Evolutionary conservation across 2,797 vertebrate genomes (phyloP), one percentile per base, ranked within the genome.

Genomic region (Pseudochirops corinnae): DNA sequence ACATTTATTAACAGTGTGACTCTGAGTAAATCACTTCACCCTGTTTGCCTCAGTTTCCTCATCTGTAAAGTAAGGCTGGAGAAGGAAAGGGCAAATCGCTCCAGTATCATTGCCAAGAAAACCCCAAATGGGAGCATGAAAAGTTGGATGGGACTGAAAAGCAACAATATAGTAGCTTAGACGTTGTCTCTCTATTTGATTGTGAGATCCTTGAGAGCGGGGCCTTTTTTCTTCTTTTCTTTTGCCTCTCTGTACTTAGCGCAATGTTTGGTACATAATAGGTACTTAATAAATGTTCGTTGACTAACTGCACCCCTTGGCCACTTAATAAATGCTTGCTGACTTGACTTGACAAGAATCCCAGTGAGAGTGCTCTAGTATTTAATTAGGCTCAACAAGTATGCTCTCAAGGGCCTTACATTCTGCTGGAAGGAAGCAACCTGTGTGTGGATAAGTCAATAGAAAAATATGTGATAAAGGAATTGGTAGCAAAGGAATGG

Each of bases 1-100:
- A 39, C 1, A 21, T 5, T 74, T 74, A 39, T 39, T 39, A 39
- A 21, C n/a, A 99, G 53, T 11, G 53, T 55, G 53, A 55, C 28
- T 10, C 58, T 60, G 58, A 3, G 12, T 4, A 62, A 62, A 14
- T 62, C 29, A 62, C 28, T 29, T 67, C 0, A 67, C 13, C 67
- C 67, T 39, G 5, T 74, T n/a, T 74, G 18, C 18, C 67, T 74
- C n/a, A 21, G 2, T 74, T 39, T 74, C 18, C n/a, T 74, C 16
- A 39, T 39, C n/a, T 39, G n/a, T 39, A 39, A 39, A 74, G 4
- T 74, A 16, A 74, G 2, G 2, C 16, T 39, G n/a, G 67, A 74
- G 33, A 67, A 67, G 14, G 62, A 67, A 67, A n/a, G n/a, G 16
- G 33, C 33, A n/a, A n/a, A n/a, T 16, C 28, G 11, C 4, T 67